Evolutionary conservation across 2,113 vertebrate genomes (phyloP).

Genomic region (Phrynocephalus versicolor): DNA sequence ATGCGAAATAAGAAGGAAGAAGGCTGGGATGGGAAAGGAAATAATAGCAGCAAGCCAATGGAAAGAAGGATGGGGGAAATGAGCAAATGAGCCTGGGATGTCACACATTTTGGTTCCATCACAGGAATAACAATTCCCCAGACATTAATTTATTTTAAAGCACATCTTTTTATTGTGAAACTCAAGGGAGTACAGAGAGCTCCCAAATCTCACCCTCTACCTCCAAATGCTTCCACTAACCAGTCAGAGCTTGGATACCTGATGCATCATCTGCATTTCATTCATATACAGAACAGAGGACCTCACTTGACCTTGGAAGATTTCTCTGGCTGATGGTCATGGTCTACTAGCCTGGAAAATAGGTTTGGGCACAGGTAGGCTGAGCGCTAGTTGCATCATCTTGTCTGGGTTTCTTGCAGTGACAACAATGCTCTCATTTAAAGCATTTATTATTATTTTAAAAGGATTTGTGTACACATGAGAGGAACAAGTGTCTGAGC

Average conservation of each 20-base stretch:
- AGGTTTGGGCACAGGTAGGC: too few relatives aligned
- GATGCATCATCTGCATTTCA: not conserved
- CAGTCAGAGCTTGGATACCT: not conserved
- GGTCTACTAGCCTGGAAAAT: too few relatives aligned
- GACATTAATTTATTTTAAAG: not conserved
- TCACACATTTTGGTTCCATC: not conserved
- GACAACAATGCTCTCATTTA: too few relatives aligned
- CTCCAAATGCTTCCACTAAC: not conserved
- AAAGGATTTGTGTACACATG: too few relatives aligned
- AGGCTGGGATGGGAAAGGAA: not conserved
- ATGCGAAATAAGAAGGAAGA: not conserved
- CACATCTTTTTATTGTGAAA: not conserved
- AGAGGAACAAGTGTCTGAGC: too few relatives aligned
- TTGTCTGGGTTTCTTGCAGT: too few relatives aligned
- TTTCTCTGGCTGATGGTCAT: too few relatives aligned
- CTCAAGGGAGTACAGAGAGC: not conserved
- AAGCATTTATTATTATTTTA: too few relatives aligned
- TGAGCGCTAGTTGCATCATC: too few relatives aligned
- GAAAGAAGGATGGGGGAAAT: not conserved
- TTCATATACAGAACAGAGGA: not conserved
- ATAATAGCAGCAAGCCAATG: not conserved
- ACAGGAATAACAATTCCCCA: not conserved
- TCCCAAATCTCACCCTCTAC: not conserved
- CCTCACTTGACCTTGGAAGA: too few relatives aligned
- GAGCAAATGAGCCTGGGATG: too few relatives aligned